Evolutionary conservation across 1,140 invertebrate species (phyloP), one percentile per base, ranked within the genome.

Genomic region (Drosophila saltans): DNA sequence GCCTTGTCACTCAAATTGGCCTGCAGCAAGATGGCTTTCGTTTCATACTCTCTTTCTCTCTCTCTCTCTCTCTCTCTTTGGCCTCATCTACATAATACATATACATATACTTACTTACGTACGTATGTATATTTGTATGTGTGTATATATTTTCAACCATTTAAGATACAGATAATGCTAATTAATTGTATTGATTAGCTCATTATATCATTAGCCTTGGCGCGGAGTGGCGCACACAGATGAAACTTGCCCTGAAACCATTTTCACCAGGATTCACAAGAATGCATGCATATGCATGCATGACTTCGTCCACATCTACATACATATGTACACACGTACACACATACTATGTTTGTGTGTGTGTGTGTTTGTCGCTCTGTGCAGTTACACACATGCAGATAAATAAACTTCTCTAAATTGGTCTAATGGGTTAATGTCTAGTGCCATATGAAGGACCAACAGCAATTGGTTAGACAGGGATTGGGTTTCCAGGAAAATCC

Each of bases 181-280:
- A 88, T 89, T 83, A 88, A 88, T 88, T 88, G 76, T 67, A 88
- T 88, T 88, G 83, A 88, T 88, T 88, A 88, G 73, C 83, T 74
- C 80, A 83, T 88, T 88, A 88, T 74, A 73, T 88, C 77, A 89
- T 88, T 88, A 88, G 72, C 70, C 66, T 52, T 24, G 69, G 43
- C 69, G 64, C 69, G 48, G 52, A 52, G 45, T 52, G 45, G 2
- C 21, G 58, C 56, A 62, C 63, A 61, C 59, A 69, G 65, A 11
- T 59, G 56, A 65, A 24, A 77, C 65, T 60, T 72, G 73, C 72
- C 77, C 45, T 57, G 26, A 64, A 64, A 68, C 80, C 83, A 48
- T 82, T 69, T 66, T 73, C 55, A 59, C 28, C 72, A 63, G 48
- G 45, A 68, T 48, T 36, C 57, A 16, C 60, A 60, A 57, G 39